A percentile compares a stretch with the other conserved stretches of the same genome.
Evolutionary conservation across 2,888 invertebrate species (phyloP).

Genomic region (Aethes cnicana): DNA sequence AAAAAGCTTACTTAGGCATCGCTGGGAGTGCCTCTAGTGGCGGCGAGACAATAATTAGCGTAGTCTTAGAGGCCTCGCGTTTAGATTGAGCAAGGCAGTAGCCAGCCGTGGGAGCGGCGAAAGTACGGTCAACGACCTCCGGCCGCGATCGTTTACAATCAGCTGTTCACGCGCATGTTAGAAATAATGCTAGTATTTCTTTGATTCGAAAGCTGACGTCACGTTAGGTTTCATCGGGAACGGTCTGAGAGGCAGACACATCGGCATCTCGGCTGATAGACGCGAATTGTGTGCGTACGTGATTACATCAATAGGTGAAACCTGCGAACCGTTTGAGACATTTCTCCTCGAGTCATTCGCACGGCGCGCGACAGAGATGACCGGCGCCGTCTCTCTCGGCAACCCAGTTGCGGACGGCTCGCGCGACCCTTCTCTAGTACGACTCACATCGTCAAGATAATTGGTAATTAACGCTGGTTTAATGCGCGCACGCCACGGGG

Average conservation of each 20-base stretch:
- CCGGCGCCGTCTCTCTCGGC: slow-evolving; percentile 48
- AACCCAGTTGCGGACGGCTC: slow-evolving; percentile 62
- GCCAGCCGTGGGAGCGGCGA: slow-evolving; percentile 74
- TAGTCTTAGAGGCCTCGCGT: slow-evolving; percentile 52
- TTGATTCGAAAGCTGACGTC: slow-evolving; percentile 13
- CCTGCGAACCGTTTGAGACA: slow-evolving; percentile 44
- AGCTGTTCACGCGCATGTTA: slow-evolving; percentile 71
- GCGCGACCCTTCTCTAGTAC: slow-evolving; percentile 58
- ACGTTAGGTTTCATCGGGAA: not conserved
- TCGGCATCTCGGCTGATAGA: slow-evolving; percentile 13
- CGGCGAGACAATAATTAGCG: slow-evolving; percentile 44
- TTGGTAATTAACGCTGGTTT: slow-evolving; percentile 18
- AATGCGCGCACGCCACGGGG: slow-evolving; percentile 28
- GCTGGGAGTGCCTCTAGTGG: slow-evolving; percentile 4
- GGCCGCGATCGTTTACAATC: slow-evolving; percentile 66
- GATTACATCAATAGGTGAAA: slow-evolving; percentile 54
- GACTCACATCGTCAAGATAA: slow-evolving; percentile 33
- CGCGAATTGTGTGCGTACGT: slow-evolving; percentile 43
- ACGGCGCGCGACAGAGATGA: slow-evolving; percentile 50
- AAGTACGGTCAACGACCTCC: slow-evolving; percentile 76
- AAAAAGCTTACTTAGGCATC: slow-evolving; percentile 32
- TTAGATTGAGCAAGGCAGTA: slow-evolving; percentile 64
- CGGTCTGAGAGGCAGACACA: slow-evolving; percentile 34
- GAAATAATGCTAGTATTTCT: slow-evolving; percentile 43
- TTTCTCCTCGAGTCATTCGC: slow-evolving; percentile 43